Conservation (phyloP, 2,797 vertebrate genomes). For the Sebastes kiyomatsui region DNA sequence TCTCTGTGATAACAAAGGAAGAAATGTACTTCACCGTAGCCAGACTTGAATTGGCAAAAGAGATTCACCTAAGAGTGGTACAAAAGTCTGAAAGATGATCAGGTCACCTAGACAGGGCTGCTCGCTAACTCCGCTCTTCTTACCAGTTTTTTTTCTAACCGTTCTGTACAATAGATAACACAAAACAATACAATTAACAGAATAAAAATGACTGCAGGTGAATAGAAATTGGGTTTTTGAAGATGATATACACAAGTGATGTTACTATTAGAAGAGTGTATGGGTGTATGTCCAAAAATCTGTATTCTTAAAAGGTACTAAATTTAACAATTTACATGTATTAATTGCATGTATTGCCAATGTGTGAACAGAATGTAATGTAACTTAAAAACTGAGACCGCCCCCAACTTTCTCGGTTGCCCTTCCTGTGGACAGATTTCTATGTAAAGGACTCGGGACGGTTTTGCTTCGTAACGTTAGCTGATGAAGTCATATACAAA, state of each 20-base stretch:
- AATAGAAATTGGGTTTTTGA: neutral
- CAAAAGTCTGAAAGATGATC: neutral
- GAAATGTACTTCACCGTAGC: neutral
- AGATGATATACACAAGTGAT: neutral
- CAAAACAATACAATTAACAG: neutral
- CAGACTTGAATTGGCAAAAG: neutral
- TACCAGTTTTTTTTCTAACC: neutral
- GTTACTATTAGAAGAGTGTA: neutral
- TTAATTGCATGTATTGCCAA: no score
- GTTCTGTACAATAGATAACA: neutral
- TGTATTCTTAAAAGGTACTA: neutral
- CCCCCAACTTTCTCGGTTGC: no score
- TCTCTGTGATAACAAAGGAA: neutral
- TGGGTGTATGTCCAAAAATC: neutral
- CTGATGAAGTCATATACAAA: no score
- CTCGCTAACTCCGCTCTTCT: neutral
- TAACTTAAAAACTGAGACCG: no score
- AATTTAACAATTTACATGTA: no score
- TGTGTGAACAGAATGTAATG: no score
- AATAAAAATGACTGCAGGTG: neutral
- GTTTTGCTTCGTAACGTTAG: fast-evolving
- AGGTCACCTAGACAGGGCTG: neutral
- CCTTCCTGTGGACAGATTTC: no score
- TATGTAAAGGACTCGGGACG: no score
- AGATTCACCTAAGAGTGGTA: neutral